Conservation (phyloP, 2,797 vertebrate genomes). For the Xiphorhynchus erythropygius region DNA sequence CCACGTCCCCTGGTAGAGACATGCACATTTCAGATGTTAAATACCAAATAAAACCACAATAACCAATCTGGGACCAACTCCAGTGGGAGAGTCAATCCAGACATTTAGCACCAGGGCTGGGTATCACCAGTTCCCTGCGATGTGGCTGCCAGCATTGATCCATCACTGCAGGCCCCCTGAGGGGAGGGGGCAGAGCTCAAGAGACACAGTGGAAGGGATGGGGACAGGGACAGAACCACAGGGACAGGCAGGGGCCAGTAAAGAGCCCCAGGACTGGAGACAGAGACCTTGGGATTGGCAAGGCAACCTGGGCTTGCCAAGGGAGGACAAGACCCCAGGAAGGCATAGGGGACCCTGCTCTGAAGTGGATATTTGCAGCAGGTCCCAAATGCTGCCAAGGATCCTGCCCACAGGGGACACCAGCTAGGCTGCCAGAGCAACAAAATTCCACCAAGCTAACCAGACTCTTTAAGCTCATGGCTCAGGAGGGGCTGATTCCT, state of each 20-base stretch:
- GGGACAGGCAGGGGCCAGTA: too few species aligned
- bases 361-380: fast-evolving
- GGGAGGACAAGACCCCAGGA: not conserved
- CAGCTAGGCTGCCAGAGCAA: not conserved
- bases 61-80: not conserved
- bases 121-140: fast-evolving
- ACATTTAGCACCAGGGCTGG: not conserved
- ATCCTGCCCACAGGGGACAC: fast-evolving
- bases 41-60: not conserved
- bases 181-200: not conserved
- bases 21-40: not conserved
- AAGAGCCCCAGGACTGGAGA: not conserved
- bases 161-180: fast-evolving
- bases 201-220: fast-evolving
- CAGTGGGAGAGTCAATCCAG: not conserved
- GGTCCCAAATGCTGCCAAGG: not conserved
- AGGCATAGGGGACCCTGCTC: not conserved
- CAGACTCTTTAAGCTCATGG: not conserved
- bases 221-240: not conserved
- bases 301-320: fast-evolving
- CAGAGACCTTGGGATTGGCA: not conserved
- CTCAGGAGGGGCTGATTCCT: not conserved
- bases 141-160: fast-evolving
- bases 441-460: not conserved
- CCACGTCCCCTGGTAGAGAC: fast-evolving